phyloP scores from a whole-genome alignment of 2,113 vertebrate genomes.

The Barbus barbus region DNA sequence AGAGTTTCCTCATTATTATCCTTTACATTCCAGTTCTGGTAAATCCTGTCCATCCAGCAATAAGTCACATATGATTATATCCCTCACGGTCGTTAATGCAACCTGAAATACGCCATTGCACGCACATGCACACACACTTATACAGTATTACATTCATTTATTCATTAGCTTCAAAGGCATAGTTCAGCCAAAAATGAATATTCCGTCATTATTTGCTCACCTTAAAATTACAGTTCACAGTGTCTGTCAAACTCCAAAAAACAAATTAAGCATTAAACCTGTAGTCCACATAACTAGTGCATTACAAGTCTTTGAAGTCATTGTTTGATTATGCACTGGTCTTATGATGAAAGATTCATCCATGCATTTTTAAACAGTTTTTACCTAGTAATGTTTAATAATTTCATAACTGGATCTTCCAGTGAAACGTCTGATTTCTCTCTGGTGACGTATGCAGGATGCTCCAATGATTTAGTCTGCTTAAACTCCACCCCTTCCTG shows the following conservation, averaged over 20 bases:
- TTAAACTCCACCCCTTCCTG: too few species aligned
- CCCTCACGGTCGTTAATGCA: conserved; percentile 66
- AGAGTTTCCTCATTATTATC: conserved; percentile 36
- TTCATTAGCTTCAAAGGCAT: conserved; percentile 25
- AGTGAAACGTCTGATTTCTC: background rate
- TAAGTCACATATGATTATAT: conserved; percentile 67
- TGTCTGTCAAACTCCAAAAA: background rate
- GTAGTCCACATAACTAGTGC: background rate
- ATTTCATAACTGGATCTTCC: background rate
- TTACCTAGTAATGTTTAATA: background rate
- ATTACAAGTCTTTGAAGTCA: background rate
- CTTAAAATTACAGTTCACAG: background rate
- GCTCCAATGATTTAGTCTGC: too few species aligned
- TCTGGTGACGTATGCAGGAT: too few species aligned
- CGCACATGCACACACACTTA: conserved; percentile 49
- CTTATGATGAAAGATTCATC: background rate
- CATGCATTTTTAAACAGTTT: too few species aligned
- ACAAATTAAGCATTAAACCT: background rate
- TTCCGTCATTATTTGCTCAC: background rate
- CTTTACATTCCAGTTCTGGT: conserved; percentile 77
- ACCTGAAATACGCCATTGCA: conserved; percentile 40
- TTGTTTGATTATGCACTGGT: background rate
- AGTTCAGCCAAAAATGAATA: background rate
- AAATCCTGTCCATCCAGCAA: conserved; percentile 69
- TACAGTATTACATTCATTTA: conserved; percentile 31